Evolutionary conservation across 2,113 vertebrate genomes (phyloP).

Genomic region (Mus pahari): DNA sequence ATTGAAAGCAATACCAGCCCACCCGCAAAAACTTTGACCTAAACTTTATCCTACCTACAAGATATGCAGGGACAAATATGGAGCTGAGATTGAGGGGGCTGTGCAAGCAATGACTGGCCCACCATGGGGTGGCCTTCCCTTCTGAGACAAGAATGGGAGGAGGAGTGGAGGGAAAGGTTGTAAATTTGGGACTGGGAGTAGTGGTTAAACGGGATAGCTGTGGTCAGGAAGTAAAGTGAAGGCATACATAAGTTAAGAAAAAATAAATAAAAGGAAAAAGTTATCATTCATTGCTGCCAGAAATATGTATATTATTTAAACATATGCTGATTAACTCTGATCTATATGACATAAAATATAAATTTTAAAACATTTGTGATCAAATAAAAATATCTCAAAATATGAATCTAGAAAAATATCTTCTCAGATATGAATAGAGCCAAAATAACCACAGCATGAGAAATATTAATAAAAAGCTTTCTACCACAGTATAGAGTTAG

Average conservation of each 20-base stretch:
- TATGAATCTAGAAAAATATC: background rate
- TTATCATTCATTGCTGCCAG: background rate
- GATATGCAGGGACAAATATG: no score
- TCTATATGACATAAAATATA: background rate
- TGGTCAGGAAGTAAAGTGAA: no score
- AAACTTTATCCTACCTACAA: no score
- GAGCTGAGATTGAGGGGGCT: no score
- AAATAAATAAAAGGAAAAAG: background rate
- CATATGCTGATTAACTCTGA: background rate
- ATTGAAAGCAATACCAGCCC: no score
- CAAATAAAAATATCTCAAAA: background rate
- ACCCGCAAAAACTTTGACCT: no score
- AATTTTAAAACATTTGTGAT: background rate
- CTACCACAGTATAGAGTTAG: background rate
- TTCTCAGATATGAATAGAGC: background rate
- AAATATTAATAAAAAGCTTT: background rate
- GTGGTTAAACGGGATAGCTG: no score
- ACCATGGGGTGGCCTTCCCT: no score
- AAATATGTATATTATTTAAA: background rate
- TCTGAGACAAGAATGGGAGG: no score
- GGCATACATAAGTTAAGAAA: background rate
- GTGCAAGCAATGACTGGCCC: no score
- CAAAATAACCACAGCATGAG: background rate
- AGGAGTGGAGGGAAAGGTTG: no score
- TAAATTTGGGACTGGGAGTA: no score